Base-by-base conservation (phyloP, 2,797 vertebrate genomes). In the Parambassis ranga region DNA sequence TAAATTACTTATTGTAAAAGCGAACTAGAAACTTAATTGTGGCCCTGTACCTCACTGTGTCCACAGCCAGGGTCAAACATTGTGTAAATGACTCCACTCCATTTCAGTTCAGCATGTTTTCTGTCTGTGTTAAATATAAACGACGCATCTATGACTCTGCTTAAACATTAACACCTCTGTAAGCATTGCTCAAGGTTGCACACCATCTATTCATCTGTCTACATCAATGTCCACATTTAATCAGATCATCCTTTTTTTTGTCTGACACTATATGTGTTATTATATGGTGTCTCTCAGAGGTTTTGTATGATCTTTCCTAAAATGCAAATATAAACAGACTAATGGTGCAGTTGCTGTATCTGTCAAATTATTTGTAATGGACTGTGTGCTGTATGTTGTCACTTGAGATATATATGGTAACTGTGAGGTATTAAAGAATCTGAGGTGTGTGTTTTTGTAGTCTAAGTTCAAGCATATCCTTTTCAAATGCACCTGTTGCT, bases 121-220 rank as follows among this genome's bases (percentile, higher is more conserved):
- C 65, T 53, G 51, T 75, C 71, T 65, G 18, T 49, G 75, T 74
- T 71, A 58, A 82, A 72, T 61, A 65, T 28, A 75, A 82, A 60
- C 11, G 24, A 60, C 11, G 24, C 52, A 53, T 44, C 59, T 62
- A 62, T 49, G 52, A 20, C 28, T 43, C 55, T 58, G 86, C 33
- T 90, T 84, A 89, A 90, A 87, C 61, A 90, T 89, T 85, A 90
- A 89, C 87, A 78, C 65, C 49, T 77, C 64, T 65, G 82, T 76
- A 69, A 73, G 65, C 63, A 77, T 7, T 15, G 55, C 30, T 78
- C 81, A 89, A 87, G 85, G 86, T 53, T 65, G 50, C n/a, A 14
- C 58, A 8, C 23, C 23, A 16, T 41, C 76, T 56, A 44, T 24
- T 20, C 50, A 60, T 53, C 30, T 36, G 46, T 44, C 62, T 24